A percentile compares a stretch with the other conserved stretches of the same genome.
Evolutionary conservation across 2,797 vertebrate genomes (phyloP).

Genomic region (Spheniscus humboldti): DNA sequence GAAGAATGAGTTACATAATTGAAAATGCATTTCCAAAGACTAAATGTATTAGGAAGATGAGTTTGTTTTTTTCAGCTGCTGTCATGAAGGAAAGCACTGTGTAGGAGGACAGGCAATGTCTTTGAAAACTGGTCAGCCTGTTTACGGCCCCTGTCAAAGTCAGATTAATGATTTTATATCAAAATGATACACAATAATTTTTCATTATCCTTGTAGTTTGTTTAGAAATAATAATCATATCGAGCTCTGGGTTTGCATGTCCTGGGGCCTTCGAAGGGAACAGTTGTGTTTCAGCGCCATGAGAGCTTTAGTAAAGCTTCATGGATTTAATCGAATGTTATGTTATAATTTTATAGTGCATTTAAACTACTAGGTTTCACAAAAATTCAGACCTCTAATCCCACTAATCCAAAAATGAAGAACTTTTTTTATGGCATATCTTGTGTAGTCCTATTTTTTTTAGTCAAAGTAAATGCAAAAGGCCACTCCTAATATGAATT

Average conservation of each 20-base stretch:
- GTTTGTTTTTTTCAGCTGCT: slow-evolving; percentile 36
- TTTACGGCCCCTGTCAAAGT: slow-evolving; percentile 29
- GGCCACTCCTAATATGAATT: neutral
- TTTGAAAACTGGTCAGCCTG: slow-evolving; percentile 47
- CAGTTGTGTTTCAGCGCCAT: neutral
- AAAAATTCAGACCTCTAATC: slow-evolving; percentile 18
- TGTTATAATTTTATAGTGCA: neutral
- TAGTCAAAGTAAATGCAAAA: neutral
- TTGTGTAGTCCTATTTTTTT: neutral
- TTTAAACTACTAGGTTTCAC: slow-evolving; percentile 1
- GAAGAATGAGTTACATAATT: neutral
- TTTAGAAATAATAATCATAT: neutral
- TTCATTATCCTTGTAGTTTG: neutral
- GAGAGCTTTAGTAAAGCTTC: slow-evolving; percentile 18
- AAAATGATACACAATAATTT: slow-evolving; percentile 10
- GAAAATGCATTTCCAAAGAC: slow-evolving; percentile 24
- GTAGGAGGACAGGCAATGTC: slow-evolving; percentile 54
- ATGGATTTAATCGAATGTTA: slow-evolving; percentile 1
- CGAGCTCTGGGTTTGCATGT: neutral
- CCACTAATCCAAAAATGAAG: slow-evolving; percentile 2
- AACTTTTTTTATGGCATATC: neutral
- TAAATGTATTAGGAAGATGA: slow-evolving; percentile 24
- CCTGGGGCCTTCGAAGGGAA: neutral
- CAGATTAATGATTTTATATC: slow-evolving; percentile 36
- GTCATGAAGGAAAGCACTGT: slow-evolving; percentile 28